Percentiles rank a stretch among this genome's conserved stretches.
Evolutionary conservation across 2,113 vertebrate genomes (phyloP).

Genomic region (Petrocephalus zakoni): DNA sequence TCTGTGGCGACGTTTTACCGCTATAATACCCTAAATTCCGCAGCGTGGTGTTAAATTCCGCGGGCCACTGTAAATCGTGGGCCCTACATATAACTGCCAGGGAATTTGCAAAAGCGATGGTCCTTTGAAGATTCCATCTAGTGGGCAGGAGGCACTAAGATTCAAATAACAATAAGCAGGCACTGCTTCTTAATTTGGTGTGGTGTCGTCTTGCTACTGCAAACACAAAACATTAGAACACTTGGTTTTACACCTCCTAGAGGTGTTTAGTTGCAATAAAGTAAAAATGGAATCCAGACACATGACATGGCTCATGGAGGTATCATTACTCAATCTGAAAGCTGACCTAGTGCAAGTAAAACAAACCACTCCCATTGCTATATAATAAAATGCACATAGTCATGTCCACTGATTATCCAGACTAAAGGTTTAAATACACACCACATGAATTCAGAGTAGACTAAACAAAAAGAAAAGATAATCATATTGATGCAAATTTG

Average conservation of each 20-base stretch:
- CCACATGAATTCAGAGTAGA: neutral
- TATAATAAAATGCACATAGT: neutral
- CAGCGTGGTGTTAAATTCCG: too few species aligned
- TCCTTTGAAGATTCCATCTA: neutral
- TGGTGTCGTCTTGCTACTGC: neutral
- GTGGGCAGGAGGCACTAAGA: neutral
- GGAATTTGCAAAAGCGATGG: neutral
- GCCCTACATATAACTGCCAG: neutral
- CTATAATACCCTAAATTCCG: too few species aligned
- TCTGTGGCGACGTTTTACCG: too few species aligned
- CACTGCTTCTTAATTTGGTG: neutral
- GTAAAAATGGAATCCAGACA: neutral
- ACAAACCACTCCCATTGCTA: neutral
- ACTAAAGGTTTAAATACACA: neutral
- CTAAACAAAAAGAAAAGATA: neutral
- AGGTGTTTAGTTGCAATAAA: neutral
- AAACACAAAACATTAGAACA: neutral
- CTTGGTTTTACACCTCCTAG: neutral
- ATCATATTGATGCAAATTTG: neutral
- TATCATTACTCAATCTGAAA: neutral
- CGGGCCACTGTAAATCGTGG: too few species aligned
- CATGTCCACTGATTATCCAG: neutral
- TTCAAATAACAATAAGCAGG: neutral
- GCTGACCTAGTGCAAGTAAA: neutral
- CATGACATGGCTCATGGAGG: neutral